phyloP scores from a whole-genome alignment of 23 tunicate genomes.

The Phallusia fumigata region DNA sequence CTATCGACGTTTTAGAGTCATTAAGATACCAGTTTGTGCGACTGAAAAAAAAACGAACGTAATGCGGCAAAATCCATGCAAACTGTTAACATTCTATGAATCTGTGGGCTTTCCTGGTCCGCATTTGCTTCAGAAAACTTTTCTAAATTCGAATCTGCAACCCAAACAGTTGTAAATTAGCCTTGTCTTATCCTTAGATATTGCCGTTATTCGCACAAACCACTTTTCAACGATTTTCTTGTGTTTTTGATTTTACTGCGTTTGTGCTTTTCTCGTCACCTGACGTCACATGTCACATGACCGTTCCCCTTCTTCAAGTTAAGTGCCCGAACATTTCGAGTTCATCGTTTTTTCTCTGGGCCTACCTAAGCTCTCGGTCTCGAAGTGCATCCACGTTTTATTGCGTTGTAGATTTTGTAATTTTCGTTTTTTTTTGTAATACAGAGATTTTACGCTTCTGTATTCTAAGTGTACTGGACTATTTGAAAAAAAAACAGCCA shows the following conservation, averaged over 20 bases:
- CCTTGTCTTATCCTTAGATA: neutral
- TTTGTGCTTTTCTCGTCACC: neutral
- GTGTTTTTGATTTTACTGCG: neutral
- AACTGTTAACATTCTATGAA: too few species aligned
- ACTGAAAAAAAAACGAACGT: too few species aligned
- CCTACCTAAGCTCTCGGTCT: neutral
- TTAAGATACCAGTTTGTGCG: too few species aligned
- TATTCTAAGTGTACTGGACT: too few species aligned
- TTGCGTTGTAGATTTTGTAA: slow-evolving; percentile 12
- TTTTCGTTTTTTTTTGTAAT: neutral
- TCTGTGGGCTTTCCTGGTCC: too few species aligned
- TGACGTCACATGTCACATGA: too few species aligned
- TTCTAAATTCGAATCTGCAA: neutral
- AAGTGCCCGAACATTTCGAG: neutral
- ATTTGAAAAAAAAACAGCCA: too few species aligned
- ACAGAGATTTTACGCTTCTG: too few species aligned
- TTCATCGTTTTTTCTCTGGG: neutral
- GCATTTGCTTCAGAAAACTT: neutral
- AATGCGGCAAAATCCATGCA: too few species aligned
- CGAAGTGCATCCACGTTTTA: neutral
- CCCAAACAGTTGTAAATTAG: too few species aligned
- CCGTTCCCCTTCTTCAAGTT: too few species aligned
- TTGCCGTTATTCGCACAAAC: neutral
- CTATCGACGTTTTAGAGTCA: too few species aligned
- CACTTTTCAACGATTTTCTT: neutral